Evolutionary conservation across 2,888 invertebrate genomes (phyloP).

Genomic region (Spodoptera exigua): DNA sequence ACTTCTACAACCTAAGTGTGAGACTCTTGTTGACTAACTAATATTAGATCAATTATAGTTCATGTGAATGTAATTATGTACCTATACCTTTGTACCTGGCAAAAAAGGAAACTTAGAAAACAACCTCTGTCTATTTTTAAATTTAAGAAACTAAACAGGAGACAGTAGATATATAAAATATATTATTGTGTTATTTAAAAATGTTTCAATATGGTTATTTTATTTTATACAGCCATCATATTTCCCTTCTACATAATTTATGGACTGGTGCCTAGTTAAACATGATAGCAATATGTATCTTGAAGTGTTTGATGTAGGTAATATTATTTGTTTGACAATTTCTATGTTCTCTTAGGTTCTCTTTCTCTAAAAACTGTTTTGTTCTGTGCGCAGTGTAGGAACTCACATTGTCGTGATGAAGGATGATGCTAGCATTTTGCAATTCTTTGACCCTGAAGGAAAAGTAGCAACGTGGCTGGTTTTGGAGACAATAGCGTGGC

Average conservation of each 20-base stretch:
- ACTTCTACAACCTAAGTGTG: no score
- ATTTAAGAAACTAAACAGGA: no score
- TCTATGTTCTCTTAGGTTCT: no score
- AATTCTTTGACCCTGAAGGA: no score
- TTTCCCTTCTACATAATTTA: conserved; percentile 43
- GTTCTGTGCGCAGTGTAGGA: no score
- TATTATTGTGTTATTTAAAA: background rate
- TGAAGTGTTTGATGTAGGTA: background rate
- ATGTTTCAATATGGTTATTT: background rate
- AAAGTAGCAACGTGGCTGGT: no score
- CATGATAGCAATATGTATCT: conserved; percentile 35
- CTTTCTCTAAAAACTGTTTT: no score
- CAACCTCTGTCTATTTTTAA: no score
- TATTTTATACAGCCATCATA: conserved; percentile 24
- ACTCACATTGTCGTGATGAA: no score
- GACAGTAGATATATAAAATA: background rate
- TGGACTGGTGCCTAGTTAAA: conserved; percentile 40
- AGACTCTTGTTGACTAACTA: no score
- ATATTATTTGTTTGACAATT: conserved; percentile 18
- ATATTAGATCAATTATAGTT: conserved; percentile 13
- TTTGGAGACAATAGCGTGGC: no score
- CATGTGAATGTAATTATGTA: conserved; percentile 11
- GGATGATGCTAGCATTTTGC: no score
- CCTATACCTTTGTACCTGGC: conserved; percentile 25
- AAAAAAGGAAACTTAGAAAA: background rate